A percentile compares a stretch with the other conserved stretches of the same genome.
These are phyloP conservation scores for Clistopyga incitator DNA, from an alignment of 2,888 invertebrate genomes.

Conservation along the genomic window DNA sequence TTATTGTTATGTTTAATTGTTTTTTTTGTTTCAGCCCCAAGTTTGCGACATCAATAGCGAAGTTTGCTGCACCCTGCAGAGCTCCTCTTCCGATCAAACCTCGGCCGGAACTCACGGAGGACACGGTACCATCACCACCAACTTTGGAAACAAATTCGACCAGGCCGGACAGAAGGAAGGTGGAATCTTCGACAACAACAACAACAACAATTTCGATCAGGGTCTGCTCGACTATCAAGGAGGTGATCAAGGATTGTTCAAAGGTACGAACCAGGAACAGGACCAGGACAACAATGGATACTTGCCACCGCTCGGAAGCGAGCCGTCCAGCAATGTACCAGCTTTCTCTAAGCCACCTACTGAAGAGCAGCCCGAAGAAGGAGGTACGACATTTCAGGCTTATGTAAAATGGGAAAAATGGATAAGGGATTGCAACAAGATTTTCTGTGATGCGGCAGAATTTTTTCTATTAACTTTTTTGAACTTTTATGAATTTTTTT, in stretches of 20 bases:
- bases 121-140: conserved; percentile 39
- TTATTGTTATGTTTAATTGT: conserved; percentile 50
- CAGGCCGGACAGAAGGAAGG: conserved; percentile 51
- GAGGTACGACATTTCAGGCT: conserved; percentile 34
- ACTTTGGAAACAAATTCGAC: conserved; percentile 46
- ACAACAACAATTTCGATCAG: conserved; percentile 58
- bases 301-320: conserved; percentile 74
- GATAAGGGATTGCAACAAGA: neutral
- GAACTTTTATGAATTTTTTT: no score
- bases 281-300: conserved; percentile 72
- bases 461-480: no score
- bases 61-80: conserved; percentile 76
- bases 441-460: no score
- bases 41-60: conserved; percentile 73
- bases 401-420: neutral
- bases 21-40: conserved; percentile 73
- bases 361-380: conserved; percentile 25
- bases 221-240: conserved; percentile 65
- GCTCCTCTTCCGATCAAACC: conserved; percentile 47
- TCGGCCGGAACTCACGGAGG: conserved; percentile 38
- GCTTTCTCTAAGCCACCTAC: conserved; percentile 71
- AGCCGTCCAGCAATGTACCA: conserved; percentile 72
- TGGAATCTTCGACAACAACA: conserved; percentile 69
- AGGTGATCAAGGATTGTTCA: conserved; percentile 67
- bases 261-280: conserved; percentile 23